A percentile compares a stretch with the other conserved stretches of the same genome.
phyloP scores from a whole-genome alignment of 2,797 vertebrate genomes.

The Coregonus sp. region DNA sequence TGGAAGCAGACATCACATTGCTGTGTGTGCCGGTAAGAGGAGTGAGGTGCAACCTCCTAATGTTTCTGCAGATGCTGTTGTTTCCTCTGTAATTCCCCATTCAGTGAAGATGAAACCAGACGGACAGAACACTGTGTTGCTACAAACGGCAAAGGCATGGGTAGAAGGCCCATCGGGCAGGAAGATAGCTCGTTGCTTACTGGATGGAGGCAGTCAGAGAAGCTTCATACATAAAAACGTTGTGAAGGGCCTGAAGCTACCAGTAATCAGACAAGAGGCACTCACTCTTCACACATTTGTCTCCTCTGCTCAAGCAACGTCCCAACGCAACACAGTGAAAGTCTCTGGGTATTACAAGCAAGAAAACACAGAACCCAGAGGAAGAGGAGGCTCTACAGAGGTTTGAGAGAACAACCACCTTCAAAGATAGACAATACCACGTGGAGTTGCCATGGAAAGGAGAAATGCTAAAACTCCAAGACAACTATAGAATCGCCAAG shows the following conservation, averaged over 20 bases:
- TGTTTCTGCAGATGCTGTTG: neutral
- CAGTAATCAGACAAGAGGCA: conserved; percentile 15
- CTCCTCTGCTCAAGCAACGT: neutral
- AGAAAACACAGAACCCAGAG: neutral
- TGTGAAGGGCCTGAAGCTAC: conserved; percentile 9
- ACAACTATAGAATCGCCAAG: conserved; percentile 13
- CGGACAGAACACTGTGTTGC: conserved; percentile 8
- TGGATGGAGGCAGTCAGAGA: conserved; percentile 23
- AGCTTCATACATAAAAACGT: conserved; percentile 14
- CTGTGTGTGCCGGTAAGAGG: neutral
- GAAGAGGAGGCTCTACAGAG: conserved; percentile 5
- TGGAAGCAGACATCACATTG: conserved; percentile 16
- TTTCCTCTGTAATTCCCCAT: neutral
- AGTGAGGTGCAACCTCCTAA: neutral
- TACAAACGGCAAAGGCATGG: neutral
- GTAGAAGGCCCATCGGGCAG: neutral
- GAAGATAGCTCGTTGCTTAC: conserved; percentile 3
- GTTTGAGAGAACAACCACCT: conserved; percentile 11
- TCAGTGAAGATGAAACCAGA: neutral
- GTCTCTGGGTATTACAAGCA: conserved; percentile 20
- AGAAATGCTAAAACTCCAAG: neutral
- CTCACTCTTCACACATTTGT: conserved; percentile 28
- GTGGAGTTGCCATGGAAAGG: conserved; percentile 13
- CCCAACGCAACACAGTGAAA: conserved; percentile 14
- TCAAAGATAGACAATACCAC: conserved; percentile 3